Evolutionary conservation across 92 coral and sea anemone species (phyloP).

Genomic region (Porites divaricata): DNA sequence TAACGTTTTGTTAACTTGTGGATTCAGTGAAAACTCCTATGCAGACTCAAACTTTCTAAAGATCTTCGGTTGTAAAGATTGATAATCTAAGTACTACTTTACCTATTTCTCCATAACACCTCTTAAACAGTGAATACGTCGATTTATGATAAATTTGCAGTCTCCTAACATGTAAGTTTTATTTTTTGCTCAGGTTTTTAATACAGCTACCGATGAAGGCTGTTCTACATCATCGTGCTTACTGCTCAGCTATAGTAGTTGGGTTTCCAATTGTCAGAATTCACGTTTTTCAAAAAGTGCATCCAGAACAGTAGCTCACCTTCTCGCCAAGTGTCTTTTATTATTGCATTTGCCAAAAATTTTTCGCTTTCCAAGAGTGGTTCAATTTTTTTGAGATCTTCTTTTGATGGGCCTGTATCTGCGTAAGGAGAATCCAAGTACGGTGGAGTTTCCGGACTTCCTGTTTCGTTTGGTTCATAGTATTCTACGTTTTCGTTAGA

Average conservation of each 20-base stretch:
- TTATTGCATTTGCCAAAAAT: conserved; percentile 29
- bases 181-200: not conserved
- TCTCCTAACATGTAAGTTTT: not conserved
- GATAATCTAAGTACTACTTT: too few relatives aligned
- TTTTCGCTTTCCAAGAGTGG: conserved; percentile 41
- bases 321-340: conserved; percentile 34
- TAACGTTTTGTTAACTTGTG: not conserved
- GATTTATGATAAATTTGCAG: too few relatives aligned
- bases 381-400: conserved; percentile 29
- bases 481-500: conserved; percentile 18
- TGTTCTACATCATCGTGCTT: not conserved
- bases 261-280: too few relatives aligned
- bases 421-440: conserved; percentile 28
- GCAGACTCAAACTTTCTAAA: not conserved
- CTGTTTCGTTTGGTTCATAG: conserved; percentile 28
- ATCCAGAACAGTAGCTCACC: conserved; percentile 6
- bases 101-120: too few relatives aligned
- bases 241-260: too few relatives aligned
- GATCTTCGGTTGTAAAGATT: too few relatives aligned
- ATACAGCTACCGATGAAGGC: not conserved
- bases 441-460: conserved; percentile 20
- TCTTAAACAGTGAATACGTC: too few relatives aligned
- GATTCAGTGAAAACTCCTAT: not conserved
- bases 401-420: conserved; percentile 37
- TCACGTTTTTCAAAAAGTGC: too few relatives aligned